Conservation (phyloP, 1,140 invertebrate species). For the Prorops nasuta region DNA sequence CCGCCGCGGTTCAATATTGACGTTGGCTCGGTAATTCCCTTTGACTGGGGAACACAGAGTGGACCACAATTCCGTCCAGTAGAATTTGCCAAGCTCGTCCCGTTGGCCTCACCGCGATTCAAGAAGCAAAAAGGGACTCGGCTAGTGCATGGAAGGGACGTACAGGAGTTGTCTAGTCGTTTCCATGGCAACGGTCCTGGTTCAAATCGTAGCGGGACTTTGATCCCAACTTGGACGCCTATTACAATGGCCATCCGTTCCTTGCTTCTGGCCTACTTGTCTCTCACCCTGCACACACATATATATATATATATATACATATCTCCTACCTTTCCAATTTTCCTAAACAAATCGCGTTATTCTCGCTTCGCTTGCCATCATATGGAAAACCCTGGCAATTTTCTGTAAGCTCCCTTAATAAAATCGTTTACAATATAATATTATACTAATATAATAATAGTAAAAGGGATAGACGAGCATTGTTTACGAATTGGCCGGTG, state of each 20-base stretch:
- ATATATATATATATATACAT: no score
- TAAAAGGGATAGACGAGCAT: no score
- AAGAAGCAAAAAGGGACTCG: neutral
- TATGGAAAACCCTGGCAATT: no score
- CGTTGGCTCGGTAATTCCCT: constrained; percentile 18
- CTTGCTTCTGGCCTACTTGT: no score
- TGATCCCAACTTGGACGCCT: constrained; percentile 18
- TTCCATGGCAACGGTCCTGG: constrained; percentile 19
- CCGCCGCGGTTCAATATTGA: constrained; percentile 21
- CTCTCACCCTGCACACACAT: no score
- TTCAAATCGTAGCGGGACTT: constrained; percentile 15
- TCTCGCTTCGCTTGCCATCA: neutral
- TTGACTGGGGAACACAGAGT: constrained; percentile 11
- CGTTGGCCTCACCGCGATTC: neutral
- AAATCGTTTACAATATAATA: no score
- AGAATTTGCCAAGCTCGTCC: constrained; percentile 22
- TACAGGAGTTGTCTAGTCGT: constrained; percentile 6
- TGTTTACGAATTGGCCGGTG: no score
- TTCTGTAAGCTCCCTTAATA: no score
- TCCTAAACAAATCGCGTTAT: neutral
- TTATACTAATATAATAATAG: no score
- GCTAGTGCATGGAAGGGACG: neutral
- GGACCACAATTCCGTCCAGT: constrained; percentile 15
- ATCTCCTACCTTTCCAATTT: neutral
- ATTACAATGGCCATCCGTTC: constrained; percentile 4